Evolutionary conservation across 2,888 invertebrate genomes (phyloP).

Genomic region (Patella pellucida): DNA sequence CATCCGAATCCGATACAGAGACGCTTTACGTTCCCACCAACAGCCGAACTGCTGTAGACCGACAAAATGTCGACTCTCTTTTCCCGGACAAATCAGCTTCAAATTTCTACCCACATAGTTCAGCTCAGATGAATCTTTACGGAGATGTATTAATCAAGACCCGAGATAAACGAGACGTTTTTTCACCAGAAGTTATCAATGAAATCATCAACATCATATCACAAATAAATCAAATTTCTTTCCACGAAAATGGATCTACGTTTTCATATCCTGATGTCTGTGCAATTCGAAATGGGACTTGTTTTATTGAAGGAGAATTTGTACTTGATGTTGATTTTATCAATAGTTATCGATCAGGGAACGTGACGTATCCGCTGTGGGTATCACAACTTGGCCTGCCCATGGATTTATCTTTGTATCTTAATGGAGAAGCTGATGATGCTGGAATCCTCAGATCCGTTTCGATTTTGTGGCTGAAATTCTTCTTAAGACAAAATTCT

Average conservation of each 20-base stretch:
- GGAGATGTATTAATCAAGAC: constrained; percentile 18
- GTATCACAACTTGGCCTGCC: constrained; percentile 21
- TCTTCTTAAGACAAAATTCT: constrained; percentile 32
- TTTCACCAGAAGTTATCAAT: constrained; percentile 9
- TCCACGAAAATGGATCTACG: neutral
- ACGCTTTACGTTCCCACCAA: constrained; percentile 41
- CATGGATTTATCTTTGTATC: neutral
- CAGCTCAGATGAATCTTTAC: constrained; percentile 14
- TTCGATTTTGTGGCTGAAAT: constrained; percentile 25
- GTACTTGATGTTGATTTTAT: constrained; percentile 13
- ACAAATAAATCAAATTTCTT: constrained; percentile 4
- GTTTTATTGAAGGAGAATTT: constrained; percentile 18
- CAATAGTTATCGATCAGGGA: neutral
- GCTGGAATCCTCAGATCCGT: constrained; percentile 27
- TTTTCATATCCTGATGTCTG: constrained; percentile 26
- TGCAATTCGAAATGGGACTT: constrained; percentile 17
- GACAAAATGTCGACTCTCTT: constrained; percentile 23
- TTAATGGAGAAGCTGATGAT: constrained; percentile 11
- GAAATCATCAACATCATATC: constrained; percentile 20
- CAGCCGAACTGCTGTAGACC: constrained; percentile 40
- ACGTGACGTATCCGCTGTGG: constrained; percentile 31
- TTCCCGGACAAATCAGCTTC: constrained; percentile 31
- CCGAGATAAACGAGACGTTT: constrained; percentile 13
- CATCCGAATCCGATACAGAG: constrained; percentile 41
- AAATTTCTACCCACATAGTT: constrained; percentile 30